These are phyloP conservation scores for Motacilla alba DNA, from an alignment of 2,113 vertebrate genomes.

Conservation along the genomic window DNA sequence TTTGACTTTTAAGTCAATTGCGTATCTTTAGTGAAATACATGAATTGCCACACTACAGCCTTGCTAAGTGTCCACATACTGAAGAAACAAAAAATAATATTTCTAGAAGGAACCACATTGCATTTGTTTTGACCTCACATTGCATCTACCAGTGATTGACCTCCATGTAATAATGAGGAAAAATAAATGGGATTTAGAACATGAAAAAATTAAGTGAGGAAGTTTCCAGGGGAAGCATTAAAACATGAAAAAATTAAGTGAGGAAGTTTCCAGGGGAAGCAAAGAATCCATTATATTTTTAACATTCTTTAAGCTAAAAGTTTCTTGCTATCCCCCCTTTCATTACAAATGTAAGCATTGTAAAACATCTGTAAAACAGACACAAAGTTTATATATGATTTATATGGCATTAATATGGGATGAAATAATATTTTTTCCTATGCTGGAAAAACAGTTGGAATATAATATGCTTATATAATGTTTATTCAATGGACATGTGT, in stretches of 20 bases:
- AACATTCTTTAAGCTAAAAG: neutral
- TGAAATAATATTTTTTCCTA: neutral
- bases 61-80: neutral
- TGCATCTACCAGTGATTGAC: neutral
- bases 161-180: neutral
- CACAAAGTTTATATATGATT: neutral
- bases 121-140: neutral
- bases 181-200: neutral
- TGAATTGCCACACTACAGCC: neutral
- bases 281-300: neutral
- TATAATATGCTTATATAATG: neutral
- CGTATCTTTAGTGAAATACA: neutral
- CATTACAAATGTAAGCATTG: neutral
- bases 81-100: neutral
- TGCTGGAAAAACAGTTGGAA: neutral
- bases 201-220: neutral
- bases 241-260: neutral
- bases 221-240: slow-evolving; percentile 3
- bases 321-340: neutral
- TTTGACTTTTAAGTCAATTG: neutral
- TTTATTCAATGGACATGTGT: neutral
- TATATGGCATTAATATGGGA: neutral
- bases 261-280: neutral
- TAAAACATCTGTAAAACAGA: neutral
- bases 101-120: neutral